These are phyloP conservation scores for Bovichtus variegatus DNA, from an alignment of 2,797 vertebrate species.

Conservation along the genomic window DNA sequence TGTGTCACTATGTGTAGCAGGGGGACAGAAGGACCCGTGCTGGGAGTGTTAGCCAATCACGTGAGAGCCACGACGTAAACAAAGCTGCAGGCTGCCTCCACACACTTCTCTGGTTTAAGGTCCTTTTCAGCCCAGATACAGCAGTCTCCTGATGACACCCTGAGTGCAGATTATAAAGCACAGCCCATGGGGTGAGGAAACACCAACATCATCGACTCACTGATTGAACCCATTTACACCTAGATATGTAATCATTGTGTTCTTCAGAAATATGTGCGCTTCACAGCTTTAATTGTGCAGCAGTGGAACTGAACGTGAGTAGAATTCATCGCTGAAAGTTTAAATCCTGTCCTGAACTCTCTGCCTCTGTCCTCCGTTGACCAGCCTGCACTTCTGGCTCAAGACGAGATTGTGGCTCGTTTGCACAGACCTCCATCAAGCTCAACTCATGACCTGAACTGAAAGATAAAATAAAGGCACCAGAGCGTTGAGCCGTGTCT, in stretches of 20 bases:
- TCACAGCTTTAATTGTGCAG: neutral
- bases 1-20: neutral
- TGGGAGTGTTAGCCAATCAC: neutral
- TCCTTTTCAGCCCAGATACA: too few relatives aligned
- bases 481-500: slow-evolving; percentile 38
- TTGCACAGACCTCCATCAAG: slow-evolving; percentile 16
- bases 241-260: neutral
- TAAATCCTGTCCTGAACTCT: neutral
- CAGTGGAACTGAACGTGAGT: neutral
- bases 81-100: too few relatives aligned
- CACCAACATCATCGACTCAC: neutral
- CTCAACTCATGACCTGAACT: slow-evolving; percentile 36
- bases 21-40: neutral
- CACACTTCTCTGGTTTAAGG: too few relatives aligned
- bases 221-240: neutral
- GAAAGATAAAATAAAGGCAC: slow-evolving; percentile 39
- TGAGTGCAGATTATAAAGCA: neutral
- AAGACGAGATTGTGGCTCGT: slow-evolving; percentile 23
- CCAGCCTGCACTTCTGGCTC: slow-evolving; percentile 3
- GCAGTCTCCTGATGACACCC: too few relatives aligned
- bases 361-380: slow-evolving; percentile 16
- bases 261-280: too few relatives aligned
- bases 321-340: neutral
- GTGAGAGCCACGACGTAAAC: neutral
- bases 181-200: neutral